A percentile compares a stretch with the other conserved stretches of the same genome.
phyloP scores from a whole-genome alignment of 2,797 vertebrate genomes.

The Centroberyx gerrardi region DNA sequence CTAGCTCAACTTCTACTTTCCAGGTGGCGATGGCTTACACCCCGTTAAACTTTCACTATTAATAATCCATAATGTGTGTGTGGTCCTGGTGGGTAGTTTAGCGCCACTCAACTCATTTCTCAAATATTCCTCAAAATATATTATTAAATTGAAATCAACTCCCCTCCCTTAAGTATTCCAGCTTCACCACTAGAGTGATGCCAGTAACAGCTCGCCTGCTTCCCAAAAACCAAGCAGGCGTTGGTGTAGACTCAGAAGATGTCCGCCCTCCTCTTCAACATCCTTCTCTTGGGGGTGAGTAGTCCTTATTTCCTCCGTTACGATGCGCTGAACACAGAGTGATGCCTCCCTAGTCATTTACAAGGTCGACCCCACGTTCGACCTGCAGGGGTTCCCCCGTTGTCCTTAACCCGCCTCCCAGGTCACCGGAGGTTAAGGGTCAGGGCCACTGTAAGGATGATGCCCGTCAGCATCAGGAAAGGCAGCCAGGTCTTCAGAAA shows the following conservation, averaged over 20 bases:
- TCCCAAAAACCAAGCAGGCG: conserved; percentile 33
- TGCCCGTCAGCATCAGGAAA: conserved; percentile 88
- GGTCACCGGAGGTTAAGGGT: conserved; percentile 92
- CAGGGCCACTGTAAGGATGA: conserved; percentile 88
- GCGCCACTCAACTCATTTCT: conserved; percentile 21
- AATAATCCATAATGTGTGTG: conserved; percentile 42
- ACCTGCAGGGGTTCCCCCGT: conserved; percentile 38
- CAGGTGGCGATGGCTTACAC: conserved; percentile 28
- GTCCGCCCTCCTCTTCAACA: conserved; percentile 16
- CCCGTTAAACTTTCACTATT: conserved; percentile 28
- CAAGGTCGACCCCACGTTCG: conserved; percentile 47
- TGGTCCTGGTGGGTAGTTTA: conserved; percentile 27
- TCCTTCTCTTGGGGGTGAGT: conserved; percentile 34
- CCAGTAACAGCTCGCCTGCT: conserved; percentile 30
- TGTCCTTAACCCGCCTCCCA: conserved; percentile 18
- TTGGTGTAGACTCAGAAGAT: conserved; percentile 31
- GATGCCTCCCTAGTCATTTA: conserved; percentile 22
- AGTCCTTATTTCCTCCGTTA: conserved; percentile 32
- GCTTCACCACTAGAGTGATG: conserved; percentile 49
- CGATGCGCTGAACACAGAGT: conserved; percentile 9
- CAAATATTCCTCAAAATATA: conserved; percentile 16
- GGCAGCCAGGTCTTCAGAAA: conserved; percentile 98
- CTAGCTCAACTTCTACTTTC: conserved; percentile 12
- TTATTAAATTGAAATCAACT: conserved; percentile 48
- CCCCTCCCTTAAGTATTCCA: conserved; percentile 30